Evolutionary conservation across 2,888 invertebrate genomes (phyloP).

Genomic region (Papilio gigon): DNA sequence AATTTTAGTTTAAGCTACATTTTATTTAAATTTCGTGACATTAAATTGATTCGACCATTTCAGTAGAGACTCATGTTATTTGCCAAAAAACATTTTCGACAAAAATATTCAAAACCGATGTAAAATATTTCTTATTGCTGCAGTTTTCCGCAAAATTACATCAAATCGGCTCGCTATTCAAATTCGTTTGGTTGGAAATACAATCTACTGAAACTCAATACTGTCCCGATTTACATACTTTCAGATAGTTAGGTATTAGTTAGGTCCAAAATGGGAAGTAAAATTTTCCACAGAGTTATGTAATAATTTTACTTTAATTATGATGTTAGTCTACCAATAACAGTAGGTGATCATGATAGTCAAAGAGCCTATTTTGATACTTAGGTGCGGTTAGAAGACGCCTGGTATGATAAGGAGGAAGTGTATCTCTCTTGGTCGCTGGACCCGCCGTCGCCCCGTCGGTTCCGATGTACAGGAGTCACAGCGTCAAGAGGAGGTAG

Average conservation of each 20-base stretch:
- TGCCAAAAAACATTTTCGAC: not conserved
- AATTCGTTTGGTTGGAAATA: conserved; percentile 29
- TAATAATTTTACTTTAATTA: not conserved
- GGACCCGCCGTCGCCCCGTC: conserved; percentile 64
- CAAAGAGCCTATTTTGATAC: not conserved
- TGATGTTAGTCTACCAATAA: not conserved
- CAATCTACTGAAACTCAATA: conserved; percentile 22
- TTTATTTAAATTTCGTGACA: not conserved
- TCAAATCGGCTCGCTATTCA: conserved; percentile 22
- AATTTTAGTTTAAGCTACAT: too few species aligned
- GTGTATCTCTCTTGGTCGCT: conserved; percentile 72
- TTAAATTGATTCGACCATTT: not conserved
- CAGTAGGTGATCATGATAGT: not conserved
- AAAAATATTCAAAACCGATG: conserved; percentile 12
- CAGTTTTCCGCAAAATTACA: conserved; percentile 29
- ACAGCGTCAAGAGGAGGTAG: conserved; percentile 68
- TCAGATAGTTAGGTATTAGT: not conserved
- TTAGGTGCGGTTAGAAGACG: conserved; percentile 70
- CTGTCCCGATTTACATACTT: conserved; percentile 15
- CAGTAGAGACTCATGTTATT: not conserved
- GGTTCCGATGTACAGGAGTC: conserved; percentile 73
- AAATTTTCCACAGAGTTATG: not conserved
- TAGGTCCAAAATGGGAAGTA: not conserved
- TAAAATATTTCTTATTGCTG: conserved; percentile 6
- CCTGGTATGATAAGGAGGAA: conserved; percentile 73